Evolutionary conservation across 2,113 vertebrate genomes (phyloP), one percentile per base, ranked within the genome.

Genomic region (Origma solitaria): DNA sequence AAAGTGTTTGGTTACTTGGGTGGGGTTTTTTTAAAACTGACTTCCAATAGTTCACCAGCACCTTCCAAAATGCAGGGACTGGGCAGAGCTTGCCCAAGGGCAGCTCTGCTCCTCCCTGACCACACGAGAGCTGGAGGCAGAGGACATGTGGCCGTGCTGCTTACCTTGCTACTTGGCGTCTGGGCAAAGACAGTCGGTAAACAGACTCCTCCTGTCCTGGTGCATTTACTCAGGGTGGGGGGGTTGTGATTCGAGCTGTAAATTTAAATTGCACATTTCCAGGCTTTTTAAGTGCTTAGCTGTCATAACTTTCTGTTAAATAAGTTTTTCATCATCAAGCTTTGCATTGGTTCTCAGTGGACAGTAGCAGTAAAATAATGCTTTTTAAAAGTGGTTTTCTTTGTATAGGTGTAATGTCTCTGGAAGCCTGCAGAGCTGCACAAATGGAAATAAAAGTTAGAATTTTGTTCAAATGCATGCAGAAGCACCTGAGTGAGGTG

Each of bases 101-200:
- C 9, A 17, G 12, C 37, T 88, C 15, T 61, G 11, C 22, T 82
- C 2, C 10, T 45, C 23, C n/a, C 44, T 42, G 65, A 18, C 42
- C 3, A 0, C 7, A 12, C 15, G 20, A 77, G 37, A 70, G 30
- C 51, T 40, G 61, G 40, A 90, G 28, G 17, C 49, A 37, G 58
- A 25, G 19, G 2, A 23, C 1, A 3, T 64, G 77, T 72, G 79
- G 35, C 61, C 1, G 0, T 69, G 76, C 78, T 76, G 53, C 70
- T 58, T 61, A 62, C 79, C 49, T 86, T 62, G 56, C 68, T 86
- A 75, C 44, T 30, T 58, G 27, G 22, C 9, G 4, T 49, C 51
- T 7, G 3, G 24, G n/a, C 28, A 79, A 65, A 65, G 24, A 2
- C 0, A 1, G 20, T 1, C 0, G 37, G 44, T 83, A 47, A 77